Conservation (phyloP, 2,797 vertebrate species). For the Anguilla megastoma region DNA sequence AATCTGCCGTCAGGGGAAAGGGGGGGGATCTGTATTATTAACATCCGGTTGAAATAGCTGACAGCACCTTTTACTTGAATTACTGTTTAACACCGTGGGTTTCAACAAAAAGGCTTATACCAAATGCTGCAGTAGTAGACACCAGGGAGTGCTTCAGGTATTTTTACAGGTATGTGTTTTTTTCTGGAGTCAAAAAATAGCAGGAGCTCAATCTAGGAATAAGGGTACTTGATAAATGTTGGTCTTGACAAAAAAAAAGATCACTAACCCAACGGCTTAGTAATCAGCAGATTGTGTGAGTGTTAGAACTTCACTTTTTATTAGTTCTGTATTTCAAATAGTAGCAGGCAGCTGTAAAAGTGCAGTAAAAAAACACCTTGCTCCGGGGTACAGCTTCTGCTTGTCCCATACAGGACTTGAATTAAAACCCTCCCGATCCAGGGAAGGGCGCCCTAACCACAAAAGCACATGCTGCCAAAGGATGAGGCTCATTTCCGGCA, state of each 20-base stretch:
- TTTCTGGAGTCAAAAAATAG: neutral
- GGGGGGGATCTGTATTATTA: neutral
- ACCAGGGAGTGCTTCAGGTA: neutral
- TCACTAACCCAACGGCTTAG: neutral
- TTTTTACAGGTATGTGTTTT: neutral
- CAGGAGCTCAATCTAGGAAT: neutral
- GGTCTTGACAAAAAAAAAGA: neutral
- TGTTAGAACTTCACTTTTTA: neutral
- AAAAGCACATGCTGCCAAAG: neutral
- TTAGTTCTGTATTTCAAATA: neutral
- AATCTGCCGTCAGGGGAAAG: neutral
- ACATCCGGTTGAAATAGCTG: neutral
- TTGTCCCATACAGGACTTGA: neutral
- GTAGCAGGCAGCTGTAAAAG: neutral
- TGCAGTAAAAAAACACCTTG: neutral
- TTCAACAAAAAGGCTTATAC: conserved; percentile 24
- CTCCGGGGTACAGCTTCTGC: neutral
- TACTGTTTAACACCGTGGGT: conserved; percentile 22
- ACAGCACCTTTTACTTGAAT: neutral
- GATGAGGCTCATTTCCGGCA: neutral
- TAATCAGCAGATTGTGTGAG: neutral
- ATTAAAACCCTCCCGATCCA: neutral
- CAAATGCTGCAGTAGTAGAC: neutral
- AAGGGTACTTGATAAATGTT: neutral
- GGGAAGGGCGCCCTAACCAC: neutral